Evolutionary conservation across 2,113 vertebrate genomes (phyloP).

Genomic region (Tragelaphus imberbis): DNA sequence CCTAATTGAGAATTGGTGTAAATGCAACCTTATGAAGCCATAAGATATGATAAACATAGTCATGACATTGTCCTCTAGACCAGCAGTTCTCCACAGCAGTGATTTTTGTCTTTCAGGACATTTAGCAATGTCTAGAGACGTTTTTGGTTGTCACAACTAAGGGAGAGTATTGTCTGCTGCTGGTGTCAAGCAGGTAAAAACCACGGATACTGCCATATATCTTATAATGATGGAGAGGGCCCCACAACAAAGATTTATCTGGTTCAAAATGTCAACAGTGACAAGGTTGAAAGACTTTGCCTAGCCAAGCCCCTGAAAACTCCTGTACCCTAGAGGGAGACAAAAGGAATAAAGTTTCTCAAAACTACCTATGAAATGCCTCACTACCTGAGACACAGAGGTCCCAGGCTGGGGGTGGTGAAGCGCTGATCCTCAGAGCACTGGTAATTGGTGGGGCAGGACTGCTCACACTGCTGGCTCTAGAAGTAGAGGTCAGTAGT

Average conservation of each 20-base stretch:
- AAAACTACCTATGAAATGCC: neutral
- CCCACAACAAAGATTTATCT: neutral
- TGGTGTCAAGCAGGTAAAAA: neutral
- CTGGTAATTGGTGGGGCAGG: neutral
- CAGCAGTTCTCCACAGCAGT: neutral
- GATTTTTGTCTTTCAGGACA: neutral
- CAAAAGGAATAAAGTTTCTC: neutral
- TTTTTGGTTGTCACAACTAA: neutral
- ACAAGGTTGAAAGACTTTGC: neutral
- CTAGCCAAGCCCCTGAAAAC: neutral
- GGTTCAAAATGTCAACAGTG: neutral
- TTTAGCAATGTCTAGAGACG: neutral
- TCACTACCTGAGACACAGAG: neutral
- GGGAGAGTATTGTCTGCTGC: too few relatives aligned
- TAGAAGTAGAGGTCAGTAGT: neutral
- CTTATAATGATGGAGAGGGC: neutral
- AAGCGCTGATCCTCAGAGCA: neutral
- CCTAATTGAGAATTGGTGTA: neutral
- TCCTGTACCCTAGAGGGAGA: neutral
- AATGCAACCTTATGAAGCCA: neutral
- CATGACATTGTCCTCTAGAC: neutral
- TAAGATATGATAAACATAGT: neutral
- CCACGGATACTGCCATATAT: neutral
- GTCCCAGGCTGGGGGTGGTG: rapidly evolving
- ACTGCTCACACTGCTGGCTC: neutral